Conservation (phyloP, 2,797 vertebrate genomes). For the Propithecus deckenii region DNA sequence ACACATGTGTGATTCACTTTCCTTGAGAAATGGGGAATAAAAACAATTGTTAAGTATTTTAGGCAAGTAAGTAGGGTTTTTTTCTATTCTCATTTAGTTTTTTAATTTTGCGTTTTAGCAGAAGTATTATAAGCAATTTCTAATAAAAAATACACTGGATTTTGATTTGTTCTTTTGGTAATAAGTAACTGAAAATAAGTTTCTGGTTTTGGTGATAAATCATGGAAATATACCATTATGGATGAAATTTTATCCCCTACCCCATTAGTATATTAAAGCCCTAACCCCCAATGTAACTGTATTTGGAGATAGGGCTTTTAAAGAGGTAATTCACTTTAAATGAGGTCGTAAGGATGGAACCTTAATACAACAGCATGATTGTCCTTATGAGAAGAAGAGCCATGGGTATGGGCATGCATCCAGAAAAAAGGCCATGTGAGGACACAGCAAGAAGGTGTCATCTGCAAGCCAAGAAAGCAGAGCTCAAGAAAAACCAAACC, state of each 20-base stretch:
- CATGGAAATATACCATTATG: not conserved
- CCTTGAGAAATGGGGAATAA: not conserved
- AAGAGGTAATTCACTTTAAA: not conserved
- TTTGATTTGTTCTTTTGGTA: not conserved
- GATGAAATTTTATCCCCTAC: not conserved
- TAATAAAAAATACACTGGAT: not conserved
- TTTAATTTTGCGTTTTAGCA: not conserved
- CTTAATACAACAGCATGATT: not conserved
- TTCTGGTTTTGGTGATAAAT: not conserved
- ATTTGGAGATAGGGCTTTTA: not conserved
- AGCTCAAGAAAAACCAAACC: not conserved
- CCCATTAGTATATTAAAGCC: not conserved
- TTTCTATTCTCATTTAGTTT: not conserved
- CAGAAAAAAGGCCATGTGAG: not conserved
- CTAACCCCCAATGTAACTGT: not conserved
- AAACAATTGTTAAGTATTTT: not conserved
- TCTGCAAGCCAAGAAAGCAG: rapidly evolving
- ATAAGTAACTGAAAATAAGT: not conserved
- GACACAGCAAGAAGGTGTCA: not conserved
- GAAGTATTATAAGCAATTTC: not conserved
- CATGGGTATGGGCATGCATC: not conserved
- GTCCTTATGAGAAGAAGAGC: not conserved
- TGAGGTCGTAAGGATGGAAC: rapidly evolving
- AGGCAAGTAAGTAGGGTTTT: not conserved
- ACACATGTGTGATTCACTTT: not conserved